phyloP scores from a whole-genome alignment of 2,113 vertebrate species.

The Zeus faber region DNA sequence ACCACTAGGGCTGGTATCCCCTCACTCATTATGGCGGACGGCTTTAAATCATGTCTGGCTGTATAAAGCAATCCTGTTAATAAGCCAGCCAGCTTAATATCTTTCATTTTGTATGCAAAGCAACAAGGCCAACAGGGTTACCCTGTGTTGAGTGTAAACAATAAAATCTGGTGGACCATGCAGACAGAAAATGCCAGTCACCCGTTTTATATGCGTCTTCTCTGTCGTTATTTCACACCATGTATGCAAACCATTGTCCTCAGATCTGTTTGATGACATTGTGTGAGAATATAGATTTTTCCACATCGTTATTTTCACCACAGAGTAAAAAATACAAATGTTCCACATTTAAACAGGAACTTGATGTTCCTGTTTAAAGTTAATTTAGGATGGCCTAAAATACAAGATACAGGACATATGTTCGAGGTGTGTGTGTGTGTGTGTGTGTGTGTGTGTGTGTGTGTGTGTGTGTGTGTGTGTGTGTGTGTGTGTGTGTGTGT shows the following conservation, averaged over 20 bases:
- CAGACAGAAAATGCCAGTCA: slow-evolving; percentile 29
- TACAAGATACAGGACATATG: background rate
- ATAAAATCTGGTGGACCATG: slow-evolving; percentile 27
- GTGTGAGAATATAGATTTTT: background rate
- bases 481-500: slow-evolving; percentile 1
- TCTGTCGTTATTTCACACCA: background rate
- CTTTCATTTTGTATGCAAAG: slow-evolving; percentile 64
- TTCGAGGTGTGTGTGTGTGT: background rate
- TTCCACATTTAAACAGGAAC: too few relatives aligned
- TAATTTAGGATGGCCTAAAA: too few relatives aligned
- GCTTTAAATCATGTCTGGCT: slow-evolving; percentile 64
- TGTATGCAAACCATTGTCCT: background rate
- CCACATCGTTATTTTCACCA: background rate
- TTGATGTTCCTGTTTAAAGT: too few relatives aligned
- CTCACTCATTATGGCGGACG: slow-evolving; percentile 66
- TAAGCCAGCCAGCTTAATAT: slow-evolving; percentile 55
- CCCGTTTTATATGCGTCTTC: background rate
- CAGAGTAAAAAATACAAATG: too few relatives aligned
- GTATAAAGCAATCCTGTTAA: slow-evolving; percentile 67
- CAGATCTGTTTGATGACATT: too few relatives aligned
- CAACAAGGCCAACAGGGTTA: slow-evolving; percentile 38
- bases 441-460: background rate
- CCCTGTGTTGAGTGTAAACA: slow-evolving; percentile 41
- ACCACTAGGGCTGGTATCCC: slow-evolving; percentile 58
- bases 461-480: slow-evolving; percentile 1